Evolutionary conservation across 2,113 vertebrate species (phyloP).

Genomic region (Lates calcarifer): DNA sequence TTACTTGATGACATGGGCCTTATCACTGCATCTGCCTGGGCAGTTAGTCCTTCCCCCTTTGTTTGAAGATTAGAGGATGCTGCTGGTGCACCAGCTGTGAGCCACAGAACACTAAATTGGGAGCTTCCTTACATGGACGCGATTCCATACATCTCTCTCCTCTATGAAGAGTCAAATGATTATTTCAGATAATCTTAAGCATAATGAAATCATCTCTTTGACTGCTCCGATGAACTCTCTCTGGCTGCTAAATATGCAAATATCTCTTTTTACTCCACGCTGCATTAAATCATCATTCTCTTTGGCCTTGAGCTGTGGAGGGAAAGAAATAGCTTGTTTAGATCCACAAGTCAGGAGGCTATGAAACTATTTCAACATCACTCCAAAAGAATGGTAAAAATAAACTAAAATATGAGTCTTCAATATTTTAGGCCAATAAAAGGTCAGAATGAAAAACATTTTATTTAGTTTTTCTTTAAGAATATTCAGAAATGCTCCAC

Average conservation of each 20-base stretch:
- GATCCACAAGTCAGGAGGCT: constrained; percentile 12
- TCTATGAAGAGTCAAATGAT: constrained; percentile 13
- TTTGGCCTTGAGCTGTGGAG: constrained; percentile 36
- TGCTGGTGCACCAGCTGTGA: constrained; percentile 38
- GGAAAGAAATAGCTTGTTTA: constrained; percentile 4
- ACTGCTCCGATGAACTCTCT: constrained; percentile 25
- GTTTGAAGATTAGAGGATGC: constrained; percentile 59
- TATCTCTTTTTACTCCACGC: constrained; percentile 38
- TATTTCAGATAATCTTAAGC: constrained; percentile 28
- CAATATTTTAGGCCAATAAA: not conserved
- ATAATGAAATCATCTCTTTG: constrained; percentile 32
- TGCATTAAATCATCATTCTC: constrained; percentile 46
- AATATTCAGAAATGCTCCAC: constrained; percentile 48
- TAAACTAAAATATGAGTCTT: constrained; percentile 1
- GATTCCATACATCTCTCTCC: constrained; percentile 4
- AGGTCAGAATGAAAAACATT: constrained; percentile 19
- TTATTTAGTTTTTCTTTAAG: constrained; percentile 28
- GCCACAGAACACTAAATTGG: constrained; percentile 16
- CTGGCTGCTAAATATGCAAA: constrained; percentile 61
- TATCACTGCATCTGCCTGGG: constrained; percentile 71
- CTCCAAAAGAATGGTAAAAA: not conserved
- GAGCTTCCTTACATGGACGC: not conserved
- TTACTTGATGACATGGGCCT: constrained; percentile 59
- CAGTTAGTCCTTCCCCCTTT: constrained; percentile 48
- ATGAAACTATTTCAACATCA: not conserved